Evolutionary conservation across 2,113 vertebrate genomes (phyloP).

Genomic region (Clupea harengus): DNA sequence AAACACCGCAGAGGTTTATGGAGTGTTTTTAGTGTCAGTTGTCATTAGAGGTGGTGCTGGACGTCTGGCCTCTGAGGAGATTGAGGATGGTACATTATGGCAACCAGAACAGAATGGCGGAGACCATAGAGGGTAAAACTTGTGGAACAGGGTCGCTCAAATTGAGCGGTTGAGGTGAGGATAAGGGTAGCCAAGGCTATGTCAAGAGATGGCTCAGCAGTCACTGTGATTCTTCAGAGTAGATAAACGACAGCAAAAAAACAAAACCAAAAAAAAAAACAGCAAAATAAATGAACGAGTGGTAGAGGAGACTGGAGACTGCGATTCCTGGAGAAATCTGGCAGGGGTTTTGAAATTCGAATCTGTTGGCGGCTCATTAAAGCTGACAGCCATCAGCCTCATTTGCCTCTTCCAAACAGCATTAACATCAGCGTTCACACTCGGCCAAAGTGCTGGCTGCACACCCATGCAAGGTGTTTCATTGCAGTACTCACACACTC

Average conservation of each 20-base stretch:
- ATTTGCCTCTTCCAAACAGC: not conserved
- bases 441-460: conserved; percentile 42
- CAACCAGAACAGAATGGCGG: not conserved
- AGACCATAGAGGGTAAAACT: not conserved
- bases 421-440: not conserved
- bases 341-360: not conserved
- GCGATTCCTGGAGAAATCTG: not conserved
- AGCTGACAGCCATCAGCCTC: not conserved
- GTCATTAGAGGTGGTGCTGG: not conserved
- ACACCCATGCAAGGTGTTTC: not conserved
- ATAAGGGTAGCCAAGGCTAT: not conserved
- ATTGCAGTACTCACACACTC: not conserved
- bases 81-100: not conserved
- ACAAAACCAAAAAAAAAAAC: not conserved
- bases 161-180: not conserved
- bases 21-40: not conserved
- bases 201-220: not conserved
- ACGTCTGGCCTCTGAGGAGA: not conserved
- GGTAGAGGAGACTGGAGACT: not conserved
- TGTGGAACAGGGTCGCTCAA: not conserved
- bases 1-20: not conserved
- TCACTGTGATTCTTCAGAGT: not conserved
- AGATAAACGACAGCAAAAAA: not conserved
- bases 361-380: not conserved
- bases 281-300: not conserved